Conservation (phyloP, 2,113 vertebrate genomes). For the Rhinolophus sinicus region DNA sequence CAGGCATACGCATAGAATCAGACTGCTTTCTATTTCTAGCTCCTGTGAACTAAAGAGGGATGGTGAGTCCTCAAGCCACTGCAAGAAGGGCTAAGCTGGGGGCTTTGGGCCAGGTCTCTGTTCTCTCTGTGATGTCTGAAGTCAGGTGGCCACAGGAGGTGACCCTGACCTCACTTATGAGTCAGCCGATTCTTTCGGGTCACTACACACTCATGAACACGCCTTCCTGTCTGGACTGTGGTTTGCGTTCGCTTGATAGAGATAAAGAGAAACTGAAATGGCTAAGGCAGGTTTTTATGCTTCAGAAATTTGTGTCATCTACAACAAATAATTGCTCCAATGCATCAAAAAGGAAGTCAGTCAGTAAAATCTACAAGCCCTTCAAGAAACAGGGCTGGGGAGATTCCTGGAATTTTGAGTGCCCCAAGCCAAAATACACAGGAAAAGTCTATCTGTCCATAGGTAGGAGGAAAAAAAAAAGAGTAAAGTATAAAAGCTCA, state of each 20-base stretch:
- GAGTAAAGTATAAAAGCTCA: constrained; percentile 29
- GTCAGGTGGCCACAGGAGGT: constrained; percentile 55
- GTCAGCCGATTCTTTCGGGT: constrained; percentile 48
- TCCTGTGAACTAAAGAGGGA: neutral
- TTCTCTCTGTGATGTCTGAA: constrained; percentile 13
- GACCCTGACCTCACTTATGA: constrained; percentile 69
- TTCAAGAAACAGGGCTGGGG: neutral
- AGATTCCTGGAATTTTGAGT: constrained; percentile 32
- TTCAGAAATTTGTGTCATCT: constrained; percentile 33
- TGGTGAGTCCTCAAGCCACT: neutral
- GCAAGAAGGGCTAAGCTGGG: neutral
- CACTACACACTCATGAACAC: constrained; percentile 56
- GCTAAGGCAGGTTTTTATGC: neutral
- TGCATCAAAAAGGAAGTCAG: neutral
- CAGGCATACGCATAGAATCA: neutral
- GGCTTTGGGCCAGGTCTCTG: neutral
- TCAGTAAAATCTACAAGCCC: constrained; percentile 5
- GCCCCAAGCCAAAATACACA: constrained; percentile 45
- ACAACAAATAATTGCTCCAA: neutral
- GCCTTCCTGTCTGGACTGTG: constrained; percentile 59
- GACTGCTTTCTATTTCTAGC: neutral
- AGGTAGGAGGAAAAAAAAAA: constrained; percentile 54
- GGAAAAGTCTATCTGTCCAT: constrained; percentile 54
- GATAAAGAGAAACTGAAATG: neutral
- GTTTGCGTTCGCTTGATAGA: constrained; percentile 28